Evolutionary conservation across 64 coral and sea anemone genomes (phyloP), one percentile per base, ranked within the genome.

Genomic region (Stichodactyla helianthus): DNA sequence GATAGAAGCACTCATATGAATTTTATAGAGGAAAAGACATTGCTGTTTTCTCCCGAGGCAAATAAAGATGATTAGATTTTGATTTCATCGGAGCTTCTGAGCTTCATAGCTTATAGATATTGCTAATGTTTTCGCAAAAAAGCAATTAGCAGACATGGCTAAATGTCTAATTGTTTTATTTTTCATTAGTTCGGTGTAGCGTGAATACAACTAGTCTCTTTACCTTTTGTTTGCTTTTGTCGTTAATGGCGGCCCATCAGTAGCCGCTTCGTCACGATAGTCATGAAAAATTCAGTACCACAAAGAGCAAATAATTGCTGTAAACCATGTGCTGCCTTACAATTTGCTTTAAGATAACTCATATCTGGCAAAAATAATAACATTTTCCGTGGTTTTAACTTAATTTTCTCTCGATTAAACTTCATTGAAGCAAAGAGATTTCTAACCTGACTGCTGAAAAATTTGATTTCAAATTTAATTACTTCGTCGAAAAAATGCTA

Each of bases 151-250:
- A 74, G 27, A 10, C 68, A 74, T 74, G 6, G 68, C 68, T 31
- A 68, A 68, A 68, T 28, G 68, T 74, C 68, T 74, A 74, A 74
- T 74, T 74, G 68, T 74, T 74, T 74, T 74, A 19, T 74, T 27
- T 74, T 74, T 11, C 68, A 31, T 74, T 31, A 74, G 68, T 10
- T 74, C 22, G 19, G 5, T 28, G 68, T 74, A 74, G 68, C 68
- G 68, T 74, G 68, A 28, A 74, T 14, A 14, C 68, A 12, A 11
- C 68, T 14, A 31, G 68, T 10, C 18, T 25, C 8, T 58, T 70
- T 70, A 8, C 11, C 25, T 12, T 74, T 74, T 74, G 68, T 74
- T 74, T 74, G 25, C 68, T 74, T 74, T 74, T 4, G 10, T 31
- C 25, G 26, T 74, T 74, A 14, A 58, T 22, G 63, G 19, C 63